Percentiles rank a stretch among this genome's conserved stretches.
phyloP scores from a whole-genome alignment of 2,888 invertebrate genomes.

The Formica aserva region DNA sequence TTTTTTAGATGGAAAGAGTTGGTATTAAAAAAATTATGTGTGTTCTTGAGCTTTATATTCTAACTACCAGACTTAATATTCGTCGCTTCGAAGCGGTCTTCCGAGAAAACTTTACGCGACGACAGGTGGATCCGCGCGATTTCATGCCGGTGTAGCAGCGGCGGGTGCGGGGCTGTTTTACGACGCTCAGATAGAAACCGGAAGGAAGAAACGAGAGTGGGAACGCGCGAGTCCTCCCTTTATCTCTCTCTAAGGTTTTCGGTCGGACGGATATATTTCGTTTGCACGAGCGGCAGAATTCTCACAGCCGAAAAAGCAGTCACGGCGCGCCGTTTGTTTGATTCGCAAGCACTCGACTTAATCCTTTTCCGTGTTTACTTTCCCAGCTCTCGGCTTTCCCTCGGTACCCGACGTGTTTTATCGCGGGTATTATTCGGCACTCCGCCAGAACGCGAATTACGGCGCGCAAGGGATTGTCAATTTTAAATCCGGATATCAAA shows the following conservation, averaged over 20 bases:
- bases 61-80: conserved; percentile 15
- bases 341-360: conserved; percentile 67
- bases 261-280: conserved; percentile 43
- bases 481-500: conserved; percentile 22
- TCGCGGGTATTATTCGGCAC: conserved; percentile 13
- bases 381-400: conserved; percentile 73
- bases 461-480: conserved; percentile 2
- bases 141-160: conserved; percentile 18
- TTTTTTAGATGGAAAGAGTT: conserved; percentile 1
- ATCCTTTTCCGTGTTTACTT: conserved; percentile 76
- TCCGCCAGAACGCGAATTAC: not conserved
- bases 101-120: conserved; percentile 49
- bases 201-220: conserved; percentile 40
- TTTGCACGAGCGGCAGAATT: conserved; percentile 61
- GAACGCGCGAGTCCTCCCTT: not conserved
- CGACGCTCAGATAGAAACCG: conserved; percentile 43
- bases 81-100: conserved; percentile 3
- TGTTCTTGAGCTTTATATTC: conserved; percentile 15
- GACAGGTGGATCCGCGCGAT: conserved; percentile 64
- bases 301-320: conserved; percentile 62
- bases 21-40: conserved; percentile 13
- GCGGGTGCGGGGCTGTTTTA: conserved; percentile 44
- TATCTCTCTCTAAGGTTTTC: not conserved
- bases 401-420: conserved; percentile 53
- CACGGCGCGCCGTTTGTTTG: conserved; percentile 57